Evolutionary conservation across 2,888 invertebrate genomes (phyloP).

Genomic region (Willowsia nigromaculata): DNA sequence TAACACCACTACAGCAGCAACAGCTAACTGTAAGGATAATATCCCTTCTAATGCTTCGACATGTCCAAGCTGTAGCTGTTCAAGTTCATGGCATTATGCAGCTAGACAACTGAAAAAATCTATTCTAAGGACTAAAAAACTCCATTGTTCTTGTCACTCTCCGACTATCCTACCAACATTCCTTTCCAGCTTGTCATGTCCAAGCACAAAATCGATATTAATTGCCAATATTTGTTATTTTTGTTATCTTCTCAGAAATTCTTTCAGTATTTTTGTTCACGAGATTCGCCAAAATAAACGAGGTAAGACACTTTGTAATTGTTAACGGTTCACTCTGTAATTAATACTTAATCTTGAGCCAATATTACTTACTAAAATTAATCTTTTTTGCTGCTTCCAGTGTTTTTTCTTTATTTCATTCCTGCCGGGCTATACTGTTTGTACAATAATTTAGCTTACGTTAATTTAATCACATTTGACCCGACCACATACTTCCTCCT

Average conservation of each 20-base stretch:
- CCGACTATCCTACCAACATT: constrained; percentile 12
- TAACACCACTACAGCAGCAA: constrained; percentile 42
- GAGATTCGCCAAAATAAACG: constrained; percentile 84
- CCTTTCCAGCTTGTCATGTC: constrained; percentile 1
- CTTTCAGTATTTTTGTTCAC: constrained; percentile 82
- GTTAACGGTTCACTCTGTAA: too few species aligned
- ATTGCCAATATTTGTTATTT: constrained; percentile 34
- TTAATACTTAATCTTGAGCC: too few species aligned
- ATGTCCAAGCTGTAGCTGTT: constrained; percentile 44
- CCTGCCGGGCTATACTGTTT: constrained; percentile 95
- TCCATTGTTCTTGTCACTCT: constrained; percentile 44
- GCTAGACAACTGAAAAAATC: constrained; percentile 65
- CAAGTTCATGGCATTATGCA: constrained; percentile 55
- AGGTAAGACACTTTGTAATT: constrained; percentile 79
- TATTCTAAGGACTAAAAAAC: constrained; percentile 37
- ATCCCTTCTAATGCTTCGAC: neutral
- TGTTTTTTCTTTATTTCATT: constrained; percentile 91
- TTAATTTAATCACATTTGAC: constrained; percentile 94
- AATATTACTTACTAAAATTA: neutral
- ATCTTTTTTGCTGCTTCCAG: constrained; percentile 77
- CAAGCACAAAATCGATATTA: neutral
- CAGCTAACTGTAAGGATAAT: constrained; percentile 22
- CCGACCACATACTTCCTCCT: constrained; percentile 96
- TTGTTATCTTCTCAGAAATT: constrained; percentile 83
- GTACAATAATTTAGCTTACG: constrained; percentile 96